Evolutionary conservation across 1,140 invertebrate genomes (phyloP).

Genomic region (Sitobion miscanthi): DNA sequence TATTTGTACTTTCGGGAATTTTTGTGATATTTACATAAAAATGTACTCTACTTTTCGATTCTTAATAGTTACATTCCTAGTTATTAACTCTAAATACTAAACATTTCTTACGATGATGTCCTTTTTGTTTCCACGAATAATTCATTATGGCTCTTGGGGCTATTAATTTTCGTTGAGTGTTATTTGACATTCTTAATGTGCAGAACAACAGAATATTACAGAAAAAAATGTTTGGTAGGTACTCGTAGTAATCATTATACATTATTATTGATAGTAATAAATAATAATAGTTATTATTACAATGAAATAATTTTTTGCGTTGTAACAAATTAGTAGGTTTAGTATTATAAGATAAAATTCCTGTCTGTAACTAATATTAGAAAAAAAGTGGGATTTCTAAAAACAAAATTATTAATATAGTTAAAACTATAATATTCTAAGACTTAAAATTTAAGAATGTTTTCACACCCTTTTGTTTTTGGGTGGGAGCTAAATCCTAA

Average conservation of each 20-base stretch:
- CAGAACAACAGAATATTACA: background rate
- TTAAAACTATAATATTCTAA: background rate
- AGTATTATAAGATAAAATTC: background rate
- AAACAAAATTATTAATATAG: background rate
- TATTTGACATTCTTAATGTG: background rate
- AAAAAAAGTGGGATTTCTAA: background rate
- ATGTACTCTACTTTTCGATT: background rate
- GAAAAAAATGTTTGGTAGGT: background rate
- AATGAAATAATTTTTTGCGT: background rate
- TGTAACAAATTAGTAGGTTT: background rate
- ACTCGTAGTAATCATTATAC: background rate
- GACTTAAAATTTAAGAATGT: background rate
- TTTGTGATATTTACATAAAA: background rate
- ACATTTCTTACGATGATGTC: background rate
- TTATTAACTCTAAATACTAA: background rate
- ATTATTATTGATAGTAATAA: background rate
- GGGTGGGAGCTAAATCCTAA: background rate
- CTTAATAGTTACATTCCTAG: background rate
- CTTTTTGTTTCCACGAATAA: background rate
- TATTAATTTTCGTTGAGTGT: slow-evolving; percentile 7
- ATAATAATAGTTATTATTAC: background rate
- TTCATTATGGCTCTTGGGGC: no score
- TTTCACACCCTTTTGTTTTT: background rate
- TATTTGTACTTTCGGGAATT: background rate
- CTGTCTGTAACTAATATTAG: background rate